Conservation (phyloP, 2,113 vertebrate genomes). For the Hyperopisus bebe region DNA sequence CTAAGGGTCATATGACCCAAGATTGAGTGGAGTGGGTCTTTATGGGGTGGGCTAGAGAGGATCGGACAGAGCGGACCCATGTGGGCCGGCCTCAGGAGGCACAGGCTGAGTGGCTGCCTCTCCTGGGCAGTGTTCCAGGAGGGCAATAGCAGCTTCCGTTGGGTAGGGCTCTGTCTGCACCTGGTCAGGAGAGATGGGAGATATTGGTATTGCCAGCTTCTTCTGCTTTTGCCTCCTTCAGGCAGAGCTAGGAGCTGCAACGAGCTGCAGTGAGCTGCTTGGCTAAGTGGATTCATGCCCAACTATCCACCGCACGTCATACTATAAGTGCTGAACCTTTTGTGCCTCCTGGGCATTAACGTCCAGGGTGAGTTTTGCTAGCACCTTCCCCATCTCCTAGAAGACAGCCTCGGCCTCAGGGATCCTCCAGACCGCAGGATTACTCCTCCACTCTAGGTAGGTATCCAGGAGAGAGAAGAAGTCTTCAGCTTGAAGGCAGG, state of each 20-base stretch:
- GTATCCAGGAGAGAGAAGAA: background rate
- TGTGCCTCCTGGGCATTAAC: background rate
- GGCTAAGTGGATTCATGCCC: no score
- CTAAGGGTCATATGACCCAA: background rate
- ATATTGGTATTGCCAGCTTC: background rate
- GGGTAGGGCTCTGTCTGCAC: background rate
- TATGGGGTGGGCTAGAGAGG: background rate
- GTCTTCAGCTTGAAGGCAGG: background rate
- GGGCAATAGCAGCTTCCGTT: background rate
- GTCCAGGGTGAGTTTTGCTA: background rate
- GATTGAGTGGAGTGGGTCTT: background rate
- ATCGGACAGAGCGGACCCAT: background rate
- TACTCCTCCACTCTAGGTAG: background rate
- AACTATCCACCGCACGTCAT: no score
- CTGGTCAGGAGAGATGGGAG: background rate
- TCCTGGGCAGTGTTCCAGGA: background rate
- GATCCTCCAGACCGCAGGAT: background rate
- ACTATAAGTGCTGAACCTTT: no score
- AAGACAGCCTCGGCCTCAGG: background rate
- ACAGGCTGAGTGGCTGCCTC: background rate
- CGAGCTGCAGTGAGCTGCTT: no score
- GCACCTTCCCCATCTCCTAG: background rate
- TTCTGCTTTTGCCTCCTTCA: background rate
- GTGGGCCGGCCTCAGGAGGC: background rate
- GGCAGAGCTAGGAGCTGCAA: no score